These are phyloP conservation scores for Sabellastarte sp. DNA, from an alignment of 2,888 invertebrate species.

Conservation along the genomic window DNA sequence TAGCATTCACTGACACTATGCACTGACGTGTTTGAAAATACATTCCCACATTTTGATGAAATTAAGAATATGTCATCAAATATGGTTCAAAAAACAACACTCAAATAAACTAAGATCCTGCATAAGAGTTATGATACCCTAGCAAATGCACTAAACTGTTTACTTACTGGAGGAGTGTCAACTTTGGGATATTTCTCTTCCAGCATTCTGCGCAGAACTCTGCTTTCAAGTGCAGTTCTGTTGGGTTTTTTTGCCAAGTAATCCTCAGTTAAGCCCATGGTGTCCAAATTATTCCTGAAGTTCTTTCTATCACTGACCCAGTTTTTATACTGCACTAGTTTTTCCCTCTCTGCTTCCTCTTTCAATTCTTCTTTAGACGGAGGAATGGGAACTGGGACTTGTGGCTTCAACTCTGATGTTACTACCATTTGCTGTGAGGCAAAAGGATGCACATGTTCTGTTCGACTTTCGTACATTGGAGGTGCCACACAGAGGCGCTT, in stretches of 20 bases:
- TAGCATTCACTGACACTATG: too few relatives aligned
- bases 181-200: constrained; percentile 16
- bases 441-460: background rate
- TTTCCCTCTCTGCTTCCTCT: background rate
- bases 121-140: too few relatives aligned
- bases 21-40: too few relatives aligned
- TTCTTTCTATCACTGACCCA: constrained; percentile 47
- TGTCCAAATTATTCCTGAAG: constrained; percentile 44
- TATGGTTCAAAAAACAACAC: too few relatives aligned
- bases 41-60: too few relatives aligned
- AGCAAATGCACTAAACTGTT: too few relatives aligned
- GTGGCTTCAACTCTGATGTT: constrained; percentile 9
- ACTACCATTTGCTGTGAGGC: background rate
- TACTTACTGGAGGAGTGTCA: constrained; percentile 21
- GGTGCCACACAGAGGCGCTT: constrained; percentile 47
- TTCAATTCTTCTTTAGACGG: background rate
- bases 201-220: constrained; percentile 38
- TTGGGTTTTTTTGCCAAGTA: constrained; percentile 47
- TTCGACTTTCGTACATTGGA: constrained; percentile 40
- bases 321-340: constrained; percentile 32
- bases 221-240: constrained; percentile 47
- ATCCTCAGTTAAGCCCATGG: constrained; percentile 44
- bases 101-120: too few relatives aligned
- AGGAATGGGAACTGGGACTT: background rate
- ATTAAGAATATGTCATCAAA: too few relatives aligned